Evolutionary conservation across 2,797 vertebrate genomes (phyloP).

Genomic region (Cryptoblepharus egeriae): DNA sequence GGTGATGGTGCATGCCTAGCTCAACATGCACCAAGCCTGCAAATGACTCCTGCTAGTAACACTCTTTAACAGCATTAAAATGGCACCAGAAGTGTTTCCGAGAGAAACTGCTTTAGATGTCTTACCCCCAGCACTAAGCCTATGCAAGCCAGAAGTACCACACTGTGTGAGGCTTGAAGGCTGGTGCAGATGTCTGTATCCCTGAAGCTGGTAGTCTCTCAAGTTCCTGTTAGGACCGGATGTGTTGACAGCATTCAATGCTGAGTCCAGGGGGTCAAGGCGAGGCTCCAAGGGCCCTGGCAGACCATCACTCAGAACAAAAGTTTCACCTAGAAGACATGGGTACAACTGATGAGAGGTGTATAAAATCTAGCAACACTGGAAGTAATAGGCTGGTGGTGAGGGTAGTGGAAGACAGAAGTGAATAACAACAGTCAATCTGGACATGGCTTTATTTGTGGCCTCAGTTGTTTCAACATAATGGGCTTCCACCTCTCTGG

Average conservation of each 20-base stretch:
- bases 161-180: constrained; percentile 75
- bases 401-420: too few species aligned
- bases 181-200: constrained; percentile 77
- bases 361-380: too few species aligned
- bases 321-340: constrained; percentile 83
- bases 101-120: constrained; percentile 38
- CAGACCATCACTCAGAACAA: constrained; percentile 82
- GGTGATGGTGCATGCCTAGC: not conserved
- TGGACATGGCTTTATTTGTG: not conserved
- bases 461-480: too few species aligned
- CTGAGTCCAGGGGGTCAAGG: constrained; percentile 83
- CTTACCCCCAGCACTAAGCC: constrained; percentile 79
- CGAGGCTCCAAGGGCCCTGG: constrained; percentile 80
- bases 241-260: constrained; percentile 81
- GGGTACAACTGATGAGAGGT: constrained; percentile 44
- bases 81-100: constrained; percentile 14
- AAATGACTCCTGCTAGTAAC: too few species aligned
- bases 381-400: not conserved
- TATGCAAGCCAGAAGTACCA: constrained; percentile 67
- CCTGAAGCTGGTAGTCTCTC: constrained; percentile 75
- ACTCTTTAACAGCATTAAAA: not conserved
- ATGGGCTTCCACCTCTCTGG: not conserved
- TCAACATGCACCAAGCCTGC: not conserved
- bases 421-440: not conserved
- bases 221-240: constrained; percentile 77